Conservation (phyloP, 2,888 invertebrate species). For the Hirtodrosophila trivittata region DNA sequence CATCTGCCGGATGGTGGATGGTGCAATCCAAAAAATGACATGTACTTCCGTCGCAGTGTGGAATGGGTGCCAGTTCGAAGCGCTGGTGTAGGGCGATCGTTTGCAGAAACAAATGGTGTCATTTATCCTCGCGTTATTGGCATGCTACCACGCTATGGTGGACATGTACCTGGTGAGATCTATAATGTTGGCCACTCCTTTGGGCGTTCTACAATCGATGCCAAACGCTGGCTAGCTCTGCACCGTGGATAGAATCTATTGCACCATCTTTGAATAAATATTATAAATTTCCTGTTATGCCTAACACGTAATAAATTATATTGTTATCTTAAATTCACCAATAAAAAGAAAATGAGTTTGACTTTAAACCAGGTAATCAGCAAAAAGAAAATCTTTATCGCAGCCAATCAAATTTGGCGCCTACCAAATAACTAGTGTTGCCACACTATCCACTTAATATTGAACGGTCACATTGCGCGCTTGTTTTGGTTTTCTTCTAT, state of each 20-base stretch:
- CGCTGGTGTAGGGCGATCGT: slow-evolving; percentile 75
- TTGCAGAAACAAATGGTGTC: slow-evolving; percentile 83
- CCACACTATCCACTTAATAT: not conserved
- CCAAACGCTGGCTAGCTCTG: slow-evolving; percentile 88
- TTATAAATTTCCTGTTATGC: slow-evolving; percentile 19
- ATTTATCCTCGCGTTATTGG: slow-evolving; percentile 91
- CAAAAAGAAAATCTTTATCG: not conserved
- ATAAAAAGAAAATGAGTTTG: too few relatives aligned
- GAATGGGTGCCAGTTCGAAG: slow-evolving; percentile 88
- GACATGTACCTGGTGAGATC: slow-evolving; percentile 90
- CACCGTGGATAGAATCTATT: slow-evolving; percentile 62
- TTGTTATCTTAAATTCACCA: not conserved
- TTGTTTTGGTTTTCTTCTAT: slow-evolving; percentile 19
- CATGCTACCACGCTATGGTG: slow-evolving; percentile 90
- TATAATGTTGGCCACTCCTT: slow-evolving; percentile 91
- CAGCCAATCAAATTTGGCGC: slow-evolving; percentile 22
- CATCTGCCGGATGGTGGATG: slow-evolving; percentile 88
- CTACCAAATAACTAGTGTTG: slow-evolving; percentile 2
- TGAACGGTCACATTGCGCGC: slow-evolving; percentile 23
- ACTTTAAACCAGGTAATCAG: too few relatives aligned
- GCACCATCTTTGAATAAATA: not conserved
- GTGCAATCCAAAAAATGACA: slow-evolving; percentile 90
- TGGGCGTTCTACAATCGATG: slow-evolving; percentile 90
- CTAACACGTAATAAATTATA: slow-evolving; percentile 33
- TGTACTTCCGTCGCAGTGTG: slow-evolving; percentile 88